A percentile compares a stretch with the other conserved stretches of the same genome.
Evolutionary conservation across 2,797 vertebrate species (phyloP).

Genomic region (Cryptoblepharus egeriae): DNA sequence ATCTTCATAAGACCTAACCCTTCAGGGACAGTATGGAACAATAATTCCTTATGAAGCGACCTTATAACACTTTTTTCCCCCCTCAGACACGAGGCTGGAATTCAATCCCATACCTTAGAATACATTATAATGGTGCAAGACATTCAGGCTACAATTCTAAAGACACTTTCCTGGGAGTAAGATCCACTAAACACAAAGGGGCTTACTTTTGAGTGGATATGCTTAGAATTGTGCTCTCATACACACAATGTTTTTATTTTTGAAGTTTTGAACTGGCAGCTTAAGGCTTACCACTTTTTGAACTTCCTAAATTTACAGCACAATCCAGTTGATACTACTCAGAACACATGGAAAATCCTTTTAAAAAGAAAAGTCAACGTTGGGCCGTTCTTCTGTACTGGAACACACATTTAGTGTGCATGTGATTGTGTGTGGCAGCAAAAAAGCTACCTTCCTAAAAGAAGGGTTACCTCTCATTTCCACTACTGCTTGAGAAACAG

Average conservation of each 20-base stretch:
- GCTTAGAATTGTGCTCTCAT: no score
- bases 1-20: slow-evolving; percentile 61
- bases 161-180: no score
- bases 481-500: neutral
- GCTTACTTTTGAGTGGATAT: no score
- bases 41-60: neutral
- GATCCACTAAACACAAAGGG: no score
- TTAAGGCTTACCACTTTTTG: neutral
- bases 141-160: no score
- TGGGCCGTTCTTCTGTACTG: no score
- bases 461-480: neutral
- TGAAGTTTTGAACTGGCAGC: neutral
- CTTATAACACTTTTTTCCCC: neutral
- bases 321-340: no score
- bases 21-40: slow-evolving; percentile 16
- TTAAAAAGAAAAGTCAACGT: no score
- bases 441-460: neutral
- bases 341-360: neutral
- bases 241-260: neutral
- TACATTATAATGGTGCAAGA: neutral
- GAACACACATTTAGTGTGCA: neutral
- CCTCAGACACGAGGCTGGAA: neutral
- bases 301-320: neutral
- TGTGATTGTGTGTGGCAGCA: neutral
- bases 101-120: neutral